Percentiles rank a stretch among this genome's conserved stretches.
Conservation (phyloP, 2,888 invertebrate species). For the Phortica okadai region DNA sequence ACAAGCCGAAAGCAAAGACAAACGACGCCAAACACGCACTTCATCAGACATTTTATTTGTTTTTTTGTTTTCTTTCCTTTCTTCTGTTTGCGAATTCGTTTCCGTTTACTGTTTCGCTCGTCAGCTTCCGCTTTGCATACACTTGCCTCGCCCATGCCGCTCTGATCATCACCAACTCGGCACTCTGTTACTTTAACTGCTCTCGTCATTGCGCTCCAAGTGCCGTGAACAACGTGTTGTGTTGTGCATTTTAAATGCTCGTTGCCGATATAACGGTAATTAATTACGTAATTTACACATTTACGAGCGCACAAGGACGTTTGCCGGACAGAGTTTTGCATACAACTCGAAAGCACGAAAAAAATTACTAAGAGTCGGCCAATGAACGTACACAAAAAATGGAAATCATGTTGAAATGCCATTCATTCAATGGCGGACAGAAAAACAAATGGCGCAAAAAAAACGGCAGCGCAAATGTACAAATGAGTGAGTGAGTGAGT, state of each 20-base stretch:
- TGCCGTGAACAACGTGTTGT: constrained; percentile 39
- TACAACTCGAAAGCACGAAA: constrained; percentile 2
- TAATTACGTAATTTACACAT: constrained; percentile 69
- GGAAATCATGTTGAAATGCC: constrained; percentile 43
- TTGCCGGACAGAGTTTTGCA: constrained; percentile 36
- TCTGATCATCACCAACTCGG: not conserved
- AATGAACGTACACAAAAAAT: constrained; percentile 17
- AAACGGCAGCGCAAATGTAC: constrained; percentile 30
- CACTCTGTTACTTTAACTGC: constrained; percentile 9
- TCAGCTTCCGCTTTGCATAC: no score
- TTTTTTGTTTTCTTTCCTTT: not conserved
- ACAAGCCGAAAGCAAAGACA: not conserved
- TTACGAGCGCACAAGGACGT: constrained; percentile 47
- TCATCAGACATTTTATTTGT: not conserved
- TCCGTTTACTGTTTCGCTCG: not conserved
- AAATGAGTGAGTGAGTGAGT: constrained; percentile 5
- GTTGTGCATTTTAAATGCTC: constrained; percentile 54
- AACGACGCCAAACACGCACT: not conserved
- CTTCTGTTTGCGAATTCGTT: not conserved
- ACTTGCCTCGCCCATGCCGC: no score
- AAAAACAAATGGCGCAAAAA: constrained; percentile 11
- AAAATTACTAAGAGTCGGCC: not conserved
- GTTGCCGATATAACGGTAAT: constrained; percentile 59
- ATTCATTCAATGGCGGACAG: constrained; percentile 33
- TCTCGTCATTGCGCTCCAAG: constrained; percentile 31